phyloP scores from a whole-genome alignment of 2,888 invertebrate species.

The Salticus scenicus region DNA sequence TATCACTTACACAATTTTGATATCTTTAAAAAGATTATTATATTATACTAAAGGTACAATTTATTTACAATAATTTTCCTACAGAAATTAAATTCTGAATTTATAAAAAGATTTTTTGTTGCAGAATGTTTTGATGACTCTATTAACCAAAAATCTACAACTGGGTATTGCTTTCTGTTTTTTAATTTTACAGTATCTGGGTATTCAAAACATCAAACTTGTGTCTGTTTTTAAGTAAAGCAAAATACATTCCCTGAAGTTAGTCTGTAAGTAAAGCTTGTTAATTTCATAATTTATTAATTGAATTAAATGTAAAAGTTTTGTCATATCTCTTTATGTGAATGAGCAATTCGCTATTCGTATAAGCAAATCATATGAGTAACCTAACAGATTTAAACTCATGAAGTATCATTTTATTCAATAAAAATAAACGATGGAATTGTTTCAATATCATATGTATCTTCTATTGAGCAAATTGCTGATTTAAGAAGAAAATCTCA shows the following conservation, averaged over 20 bases:
- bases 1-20: not conserved
- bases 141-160: not conserved
- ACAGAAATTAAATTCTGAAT: not conserved
- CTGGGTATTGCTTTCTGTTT: not conserved
- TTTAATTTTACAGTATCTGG: not conserved
- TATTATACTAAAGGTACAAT: not conserved
- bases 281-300: not conserved
- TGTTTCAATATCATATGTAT: not conserved
- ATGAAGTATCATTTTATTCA: slow-evolving; percentile 13
- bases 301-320: not conserved
- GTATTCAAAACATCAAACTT: not conserved
- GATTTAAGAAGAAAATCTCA: not conserved
- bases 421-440: not conserved
- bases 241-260: not conserved
- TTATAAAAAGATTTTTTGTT: not conserved
- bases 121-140: not conserved
- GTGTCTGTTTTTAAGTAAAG: not conserved
- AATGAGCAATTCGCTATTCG: slow-evolving; percentile 9
- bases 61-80: not conserved
- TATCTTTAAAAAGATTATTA: not conserved
- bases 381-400: not conserved
- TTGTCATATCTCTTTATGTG: not conserved
- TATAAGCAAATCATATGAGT: not conserved
- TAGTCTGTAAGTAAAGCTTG: not conserved
- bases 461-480: not conserved